Base-by-base conservation (phyloP, 30 jellyfish, hydroid and myxozoan genomes). In the Pelagia noctiluca region DNA sequence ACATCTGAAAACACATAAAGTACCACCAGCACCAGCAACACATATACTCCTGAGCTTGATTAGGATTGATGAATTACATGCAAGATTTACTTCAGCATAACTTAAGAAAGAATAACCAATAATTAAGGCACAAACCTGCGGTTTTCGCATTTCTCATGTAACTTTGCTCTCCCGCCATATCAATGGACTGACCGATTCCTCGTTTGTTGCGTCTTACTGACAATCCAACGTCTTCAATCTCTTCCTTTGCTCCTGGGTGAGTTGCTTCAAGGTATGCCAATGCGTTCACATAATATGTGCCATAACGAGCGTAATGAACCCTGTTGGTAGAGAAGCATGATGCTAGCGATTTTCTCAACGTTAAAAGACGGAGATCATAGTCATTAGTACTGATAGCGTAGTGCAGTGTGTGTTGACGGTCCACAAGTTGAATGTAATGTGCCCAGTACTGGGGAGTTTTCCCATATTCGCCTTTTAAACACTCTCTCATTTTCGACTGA, bases 221-320 rank as follows among this genome's bases (percentile, higher is more conserved):
- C 68, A 52, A 52, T 4, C 68, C 68, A 52, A 3, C 12, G 7
- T 3, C 21, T 19, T 52, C 68, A 4, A 35, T 35, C 49, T 29
- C 49, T 25, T 64, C 77, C n/a, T 25, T 10, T 4, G 77, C 77
- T 12, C 77, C 77, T 7, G 77, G 77, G 28, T 64, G 60, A 21
- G 61, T 29, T 29, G 77, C 77, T 3, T 64, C 77, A 29, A 64
- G 52, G 28, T 64, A 23, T 52, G 11, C 24, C 77, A 64, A 5
- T 3, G 28, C 22, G 19, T 7, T 4, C 5, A 12, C 11, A 28
- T 64, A 64, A 35, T 64, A 29, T 29, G 77, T 25, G n/a, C 77
- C 77, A 64, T 64, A 64, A 3, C 77, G 77, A 12, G 77, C 11
- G 60, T 64, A 64, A 64, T 64, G 77, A 35, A 64, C 77, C 24